Base-by-base conservation (phyloP, 2,797 vertebrate species). In the Bovichtus variegatus region DNA sequence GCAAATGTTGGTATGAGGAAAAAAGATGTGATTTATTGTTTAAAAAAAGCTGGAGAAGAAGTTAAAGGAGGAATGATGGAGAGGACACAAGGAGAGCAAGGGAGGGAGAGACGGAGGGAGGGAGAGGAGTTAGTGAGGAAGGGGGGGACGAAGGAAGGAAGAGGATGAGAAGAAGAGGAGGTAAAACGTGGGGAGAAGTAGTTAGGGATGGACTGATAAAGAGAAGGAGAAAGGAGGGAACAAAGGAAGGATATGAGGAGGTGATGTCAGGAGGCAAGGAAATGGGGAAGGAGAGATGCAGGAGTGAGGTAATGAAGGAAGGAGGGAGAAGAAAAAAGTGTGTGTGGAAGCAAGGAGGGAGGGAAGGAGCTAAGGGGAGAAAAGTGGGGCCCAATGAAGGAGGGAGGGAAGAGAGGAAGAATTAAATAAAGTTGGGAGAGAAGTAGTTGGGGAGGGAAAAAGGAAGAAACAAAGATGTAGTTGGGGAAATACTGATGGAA, bases 391-490 rank as follows among this genome's bases (percentile, higher is more conserved):
- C 18, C n/a, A 9, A 46, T n/a, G n/a, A 36, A 36, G 43, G n/a
- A 23, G 44, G 21, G 5, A 23, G 15, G 21, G 38, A 59, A 15
- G 34, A 21, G 19, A 38, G n/a, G 55, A 58, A n/a, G n/a, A n/a
- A n/a, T n/a, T n/a, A n/a, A n/a, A n/a, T n/a, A n/a, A n/a, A n/a
- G n/a, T n/a, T n/a, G n/a, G n/a, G n/a, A n/a, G n/a, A 23, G n/a
- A 38, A 58, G n/a, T 10, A 25, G 36, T 21, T 8, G 12, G 51
- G 49, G 43, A 57, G 18, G 21, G 10, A 55, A 19, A n/a, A 36
- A 59, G 13, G 36, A 89, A 46, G 31, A n/a, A 25, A 16, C 12
- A 46, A 70, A 71, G 43, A 34, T 60, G 38, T 23, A 60, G 57
- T 23, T 31, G 3, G 8, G 34, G 12, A 57, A 55, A 34, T 16